Evolutionary conservation across 2,113 vertebrate species (phyloP).

Genomic region (Actenoides hombroni): DNA sequence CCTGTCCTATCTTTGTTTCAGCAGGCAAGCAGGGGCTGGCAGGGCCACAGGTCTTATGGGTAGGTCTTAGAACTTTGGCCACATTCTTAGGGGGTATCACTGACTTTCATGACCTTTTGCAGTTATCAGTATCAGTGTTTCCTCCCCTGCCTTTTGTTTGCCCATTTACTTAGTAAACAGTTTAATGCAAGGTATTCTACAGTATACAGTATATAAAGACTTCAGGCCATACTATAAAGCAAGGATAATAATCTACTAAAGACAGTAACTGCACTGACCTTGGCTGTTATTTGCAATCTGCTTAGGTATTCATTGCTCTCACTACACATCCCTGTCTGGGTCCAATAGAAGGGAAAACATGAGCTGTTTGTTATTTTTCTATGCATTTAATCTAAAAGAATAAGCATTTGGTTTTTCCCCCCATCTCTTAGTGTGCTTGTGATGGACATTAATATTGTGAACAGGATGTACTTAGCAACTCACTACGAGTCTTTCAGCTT

Average conservation of each 20-base stretch:
- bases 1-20: not conserved
- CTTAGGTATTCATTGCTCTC: not conserved
- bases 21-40: not conserved
- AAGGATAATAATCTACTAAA: not conserved
- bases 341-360: not conserved
- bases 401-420: not conserved
- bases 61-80: not conserved
- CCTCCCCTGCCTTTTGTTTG: not conserved
- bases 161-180: not conserved
- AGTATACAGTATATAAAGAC: not conserved
- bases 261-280: not conserved
- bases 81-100: not conserved
- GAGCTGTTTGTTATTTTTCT: not conserved
- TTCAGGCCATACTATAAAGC: not conserved
- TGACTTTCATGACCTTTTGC: not conserved
- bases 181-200: not conserved
- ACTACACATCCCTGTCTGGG: not conserved
- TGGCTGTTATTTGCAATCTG: not conserved
- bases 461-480: conserved; percentile 48
- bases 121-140: not conserved
- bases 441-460: conserved; percentile 9
- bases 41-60: not conserved
- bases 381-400: conserved; percentile 30
- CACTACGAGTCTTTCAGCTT: conserved; percentile 14
- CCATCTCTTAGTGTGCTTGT: not conserved